Percentiles rank a stretch among this genome's conserved stretches.
phyloP scores from a whole-genome alignment of 92 coral and sea anemone species.

The Phenganax subtilis region DNA sequence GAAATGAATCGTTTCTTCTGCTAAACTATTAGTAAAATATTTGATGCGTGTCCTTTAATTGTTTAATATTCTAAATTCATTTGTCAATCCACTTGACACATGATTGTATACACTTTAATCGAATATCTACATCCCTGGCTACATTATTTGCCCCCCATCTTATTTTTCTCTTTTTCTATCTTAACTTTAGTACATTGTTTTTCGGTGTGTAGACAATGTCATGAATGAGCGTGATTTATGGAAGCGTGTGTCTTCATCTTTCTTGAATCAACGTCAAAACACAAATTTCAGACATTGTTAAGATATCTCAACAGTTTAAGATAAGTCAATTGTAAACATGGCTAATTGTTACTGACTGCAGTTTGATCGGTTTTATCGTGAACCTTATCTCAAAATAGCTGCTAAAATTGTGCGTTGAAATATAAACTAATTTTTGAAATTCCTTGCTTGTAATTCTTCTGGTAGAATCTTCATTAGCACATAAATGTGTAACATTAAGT shows the following conservation, averaged over 20 bases:
- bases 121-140: too few relatives aligned
- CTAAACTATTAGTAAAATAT: too few relatives aligned
- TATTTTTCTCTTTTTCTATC: too few relatives aligned
- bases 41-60: too few relatives aligned
- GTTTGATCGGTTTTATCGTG: constrained; percentile 7
- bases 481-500: background rate
- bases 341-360: background rate
- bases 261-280: background rate
- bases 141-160: too few relatives aligned
- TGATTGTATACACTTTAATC: too few relatives aligned
- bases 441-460: background rate
- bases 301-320: constrained; percentile 2
- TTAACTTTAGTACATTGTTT: too few relatives aligned
- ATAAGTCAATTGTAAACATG: constrained; percentile 8
- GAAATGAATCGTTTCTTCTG: too few relatives aligned
- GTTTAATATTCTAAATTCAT: too few relatives aligned
- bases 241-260: background rate
- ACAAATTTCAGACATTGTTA: constrained; percentile 13
- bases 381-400: background rate
- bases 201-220: background rate
- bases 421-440: constrained; percentile 4
- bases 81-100: too few relatives aligned
- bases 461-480: too few relatives aligned
- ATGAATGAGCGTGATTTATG: background rate
- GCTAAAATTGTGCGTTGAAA: background rate